A percentile compares a stretch with the other conserved stretches of the same genome.
phyloP scores from a whole-genome alignment of 2,113 vertebrate genomes.

The Eulemur rufifrons region DNA sequence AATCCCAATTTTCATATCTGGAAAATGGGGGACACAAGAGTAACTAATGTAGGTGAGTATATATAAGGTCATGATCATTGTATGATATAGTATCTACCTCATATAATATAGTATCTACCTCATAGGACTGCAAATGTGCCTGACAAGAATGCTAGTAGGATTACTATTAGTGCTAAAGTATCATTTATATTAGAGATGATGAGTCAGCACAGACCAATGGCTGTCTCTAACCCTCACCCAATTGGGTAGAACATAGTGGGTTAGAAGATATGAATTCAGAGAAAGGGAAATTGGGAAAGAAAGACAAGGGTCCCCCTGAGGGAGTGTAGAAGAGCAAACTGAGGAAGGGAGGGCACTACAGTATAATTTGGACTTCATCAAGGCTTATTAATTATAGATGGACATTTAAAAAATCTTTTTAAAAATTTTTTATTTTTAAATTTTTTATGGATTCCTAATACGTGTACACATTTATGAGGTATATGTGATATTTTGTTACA shows the following conservation, averaged over 20 bases:
- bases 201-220: background rate
- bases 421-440: background rate
- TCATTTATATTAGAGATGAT: background rate
- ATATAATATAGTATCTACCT: background rate
- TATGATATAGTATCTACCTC: background rate
- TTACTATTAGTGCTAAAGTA: background rate
- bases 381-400: background rate
- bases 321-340: background rate
- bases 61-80: background rate
- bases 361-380: background rate
- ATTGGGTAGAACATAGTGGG: background rate
- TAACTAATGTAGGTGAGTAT: background rate
- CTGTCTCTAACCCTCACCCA: background rate
- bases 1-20: background rate
- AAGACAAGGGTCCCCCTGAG: background rate
- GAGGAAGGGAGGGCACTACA: background rate
- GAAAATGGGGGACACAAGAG: background rate
- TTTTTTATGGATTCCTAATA: too few species aligned
- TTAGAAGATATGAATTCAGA: background rate
- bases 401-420: background rate
- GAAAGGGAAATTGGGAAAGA: background rate
- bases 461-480: too few species aligned
- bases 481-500: too few species aligned
- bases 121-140: fast-evolving
- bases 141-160: background rate